Base-by-base conservation (phyloP, 2,888 invertebrate species). In the Amphimallon solstitiale region DNA sequence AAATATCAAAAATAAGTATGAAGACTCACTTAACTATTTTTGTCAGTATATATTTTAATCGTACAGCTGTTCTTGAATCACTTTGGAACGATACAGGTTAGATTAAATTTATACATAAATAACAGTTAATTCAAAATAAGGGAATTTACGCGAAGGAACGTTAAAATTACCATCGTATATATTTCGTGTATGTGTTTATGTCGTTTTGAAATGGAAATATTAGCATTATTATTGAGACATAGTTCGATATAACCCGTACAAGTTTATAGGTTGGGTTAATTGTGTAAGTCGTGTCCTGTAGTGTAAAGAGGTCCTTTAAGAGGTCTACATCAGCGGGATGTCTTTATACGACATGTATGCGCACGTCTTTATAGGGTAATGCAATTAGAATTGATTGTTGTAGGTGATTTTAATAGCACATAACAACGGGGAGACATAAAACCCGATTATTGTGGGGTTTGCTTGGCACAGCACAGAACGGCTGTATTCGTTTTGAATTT, bases 341-440 rank as follows among this genome's bases (percentile, higher is more conserved):
- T 71, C 77, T 77, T 77, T 79, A 78, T 78, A 77, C 75, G 72
- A 71, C 76, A 70, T 76, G 74, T 76, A 76, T 74, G 75, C 75
- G 75, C 73, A 68, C 75, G 76, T 75, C 77, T 79, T 80, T 80
- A 80, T 79, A 78, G 79, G 78, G 78, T 77, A 76, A 76, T 78
- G 79, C 80, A 81, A 81, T 81, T 80, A 81, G 77, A 80, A 80
- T 78, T 80, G 80, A 81, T 81, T 79, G 80, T 79, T 79, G 78
- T 78, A 79, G 79, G 80, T 80, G 81, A 80, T 80, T 81, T 79
- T 80, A 79, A 79, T 76, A 77, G 77, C 75, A 75, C 75, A 79
- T 78, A 79, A 79, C 78, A 74, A 74, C 77, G 74, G 73, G 71
- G 72, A 74, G 75, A 78, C 78, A 77, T 80, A 79, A 80, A 80